Evolutionary conservation across 2,113 vertebrate species (phyloP), one percentile per base, ranked within the genome.

Genomic region (Steatornis caripensis): DNA sequence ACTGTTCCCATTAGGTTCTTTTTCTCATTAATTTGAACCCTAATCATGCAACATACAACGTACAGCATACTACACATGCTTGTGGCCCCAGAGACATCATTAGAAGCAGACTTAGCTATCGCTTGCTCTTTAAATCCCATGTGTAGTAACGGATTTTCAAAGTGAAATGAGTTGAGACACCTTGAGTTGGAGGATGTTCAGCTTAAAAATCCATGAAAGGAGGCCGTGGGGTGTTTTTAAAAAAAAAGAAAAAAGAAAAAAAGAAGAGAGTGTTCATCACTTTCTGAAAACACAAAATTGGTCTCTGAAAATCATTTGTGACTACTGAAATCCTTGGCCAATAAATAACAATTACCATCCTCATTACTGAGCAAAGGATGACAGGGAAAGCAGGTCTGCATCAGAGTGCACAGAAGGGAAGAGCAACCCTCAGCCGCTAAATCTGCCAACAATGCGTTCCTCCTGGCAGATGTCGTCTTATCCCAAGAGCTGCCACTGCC

Each of bases 191-290:
- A 74, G 12, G 34, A 46, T 48, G 11, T 43, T 91, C 60, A 64
- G 29, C 23, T 82, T 68, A 87, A 87, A 90, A 70, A 75, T 32
- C 80, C 9, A 8, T 19, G 17, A 91, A 74, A 93, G 43, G 37
- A 84, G 49, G 54, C 34, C 0, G 0, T 7, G 5, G 11, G 15
- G n/a, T n/a, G n/a, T n/a, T n/a, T n/a, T n/a, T n/a, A n/a, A n/a
- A n/a, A n/a, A n/a, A n/a, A n/a, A n/a, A n/a, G n/a, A n/a, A n/a
- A n/a, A n/a, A n/a, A n/a, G n/a, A n/a, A n/a, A n/a, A n/a, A 8
- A 34, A 45, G 19, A 69, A 18, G 3, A 89, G 8, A 74, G 3
- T 7, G 9, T 57, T 39, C 36, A 43, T 60, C 39, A 41, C 24
- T 76, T 76, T 53, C 45, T 92, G 72, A 81, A 77, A 96, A 71